Conservation (phyloP, 2,888 invertebrate species). For the Oscheius myriophilus region DNA sequence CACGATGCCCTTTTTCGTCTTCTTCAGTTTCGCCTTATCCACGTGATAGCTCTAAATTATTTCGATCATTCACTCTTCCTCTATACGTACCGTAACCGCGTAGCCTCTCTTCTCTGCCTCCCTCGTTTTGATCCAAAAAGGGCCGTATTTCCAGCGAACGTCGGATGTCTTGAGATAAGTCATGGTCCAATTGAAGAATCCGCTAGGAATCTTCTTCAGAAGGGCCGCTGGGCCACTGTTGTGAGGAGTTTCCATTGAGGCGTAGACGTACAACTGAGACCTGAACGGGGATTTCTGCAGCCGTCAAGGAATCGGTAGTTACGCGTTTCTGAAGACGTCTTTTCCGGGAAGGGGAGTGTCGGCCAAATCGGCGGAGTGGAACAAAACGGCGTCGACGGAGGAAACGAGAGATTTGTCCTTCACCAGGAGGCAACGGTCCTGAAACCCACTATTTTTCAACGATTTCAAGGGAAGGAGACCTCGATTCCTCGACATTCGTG, state of each 20-base stretch:
- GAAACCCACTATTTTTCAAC: conserved; percentile 63
- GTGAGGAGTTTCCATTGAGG: conserved; percentile 49
- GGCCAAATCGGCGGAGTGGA: conserved; percentile 72
- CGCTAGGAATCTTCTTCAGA: conserved; percentile 25
- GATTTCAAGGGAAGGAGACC: conserved; percentile 15
- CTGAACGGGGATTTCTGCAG: neutral
- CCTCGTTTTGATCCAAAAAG: conserved; percentile 56
- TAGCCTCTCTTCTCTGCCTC: conserved; percentile 52
- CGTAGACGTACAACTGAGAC: conserved; percentile 27
- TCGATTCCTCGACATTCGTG: conserved; percentile 51
- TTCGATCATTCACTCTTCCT: neutral
- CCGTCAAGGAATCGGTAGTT: neutral
- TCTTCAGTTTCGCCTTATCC: conserved; percentile 43
- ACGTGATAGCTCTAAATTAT: conserved; percentile 42
- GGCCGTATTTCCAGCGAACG: conserved; percentile 72
- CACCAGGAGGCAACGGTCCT: conserved; percentile 77
- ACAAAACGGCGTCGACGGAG: conserved; percentile 78
- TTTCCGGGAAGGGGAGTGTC: conserved; percentile 23
- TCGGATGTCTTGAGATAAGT: conserved; percentile 74
- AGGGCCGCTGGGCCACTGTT: conserved; percentile 31
- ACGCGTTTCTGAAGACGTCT: conserved; percentile 2
- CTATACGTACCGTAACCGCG: conserved; percentile 36
- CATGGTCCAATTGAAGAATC: conserved; percentile 75
- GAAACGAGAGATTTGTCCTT: conserved; percentile 74
- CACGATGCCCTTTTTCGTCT: conserved; percentile 55